Base-by-base conservation (phyloP, 1,140 invertebrate species). In the Hypothenemus hampei region DNA sequence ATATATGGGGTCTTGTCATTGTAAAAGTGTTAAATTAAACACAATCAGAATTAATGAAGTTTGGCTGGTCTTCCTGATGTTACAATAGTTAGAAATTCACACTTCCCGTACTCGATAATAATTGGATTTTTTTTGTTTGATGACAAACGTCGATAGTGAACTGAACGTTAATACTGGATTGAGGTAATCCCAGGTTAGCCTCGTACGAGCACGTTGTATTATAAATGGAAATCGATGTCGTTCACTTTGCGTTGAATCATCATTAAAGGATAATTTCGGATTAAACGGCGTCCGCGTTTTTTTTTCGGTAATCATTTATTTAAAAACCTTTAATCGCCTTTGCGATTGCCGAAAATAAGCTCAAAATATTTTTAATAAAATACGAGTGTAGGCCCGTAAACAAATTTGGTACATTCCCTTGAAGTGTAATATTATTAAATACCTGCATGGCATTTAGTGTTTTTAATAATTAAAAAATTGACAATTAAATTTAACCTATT, bases 201-300 rank as follows among this genome's bases (percentile, higher is more conserved):
- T 20, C 39, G 46, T 49, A 49, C 39, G 39, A 49, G 46, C 29
- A 49, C 33, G 15, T 19, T 49, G 35, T 39, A 49, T 49, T 49
- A 49, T 49, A 23, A 37, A 49, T 49, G 46, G 33, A 49, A 49
- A 49, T 49, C 33, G 46, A 49, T 49, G 46, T 15, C 21, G 36
- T 49, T 49, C 31, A 36, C 35, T 49, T 36, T 49, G 46, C 46
- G 33, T 39, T 49, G 35, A 49, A 49, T 49, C 46, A 36, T 39
- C 46, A 49, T 49, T 49, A 49, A 36, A 49, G 46, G 46, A 49
- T 49, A 49, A 49, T 37, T 49, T 49, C 21, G 46, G 46, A 49
- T 49, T 37, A 37, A 18, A 37, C 23, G n/a, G 3, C 10, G 36
- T 31, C 3, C 36, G 36, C 10, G n/a, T 18, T n/a, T 39, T 41